Percentiles rank a stretch among this genome's conserved stretches.
These are phyloP conservation scores for Gila orcuttii DNA, from an alignment of 2,113 vertebrate genomes.

Conservation along the genomic window DNA sequence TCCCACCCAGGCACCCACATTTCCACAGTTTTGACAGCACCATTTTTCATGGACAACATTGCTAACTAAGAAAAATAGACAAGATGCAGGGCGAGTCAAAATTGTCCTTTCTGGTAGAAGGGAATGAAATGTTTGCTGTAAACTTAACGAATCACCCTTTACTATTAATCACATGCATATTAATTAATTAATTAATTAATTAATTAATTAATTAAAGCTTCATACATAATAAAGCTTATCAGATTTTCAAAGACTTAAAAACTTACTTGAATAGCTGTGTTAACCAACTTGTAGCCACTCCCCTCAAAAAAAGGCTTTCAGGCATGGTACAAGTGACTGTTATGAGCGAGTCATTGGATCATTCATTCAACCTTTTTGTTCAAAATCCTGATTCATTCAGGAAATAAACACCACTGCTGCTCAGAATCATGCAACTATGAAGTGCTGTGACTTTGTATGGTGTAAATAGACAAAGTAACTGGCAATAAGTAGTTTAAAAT, in stretches of 20 bases:
- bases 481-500: neutral
- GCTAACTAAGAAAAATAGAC: slow-evolving; percentile 16
- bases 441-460: neutral
- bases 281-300: neutral
- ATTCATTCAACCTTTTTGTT: neutral
- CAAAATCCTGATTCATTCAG: neutral
- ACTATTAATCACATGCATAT: neutral
- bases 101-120: neutral
- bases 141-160: neutral
- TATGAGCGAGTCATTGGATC: too few relatives aligned
- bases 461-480: neutral
- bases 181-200: neutral
- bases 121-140: neutral
- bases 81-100: neutral
- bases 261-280: neutral
- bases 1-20: slow-evolving; percentile 27
- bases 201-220: too few relatives aligned
- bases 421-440: neutral
- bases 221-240: neutral
- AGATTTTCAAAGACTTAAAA: neutral
- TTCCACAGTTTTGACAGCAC: slow-evolving; percentile 10
- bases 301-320: neutral
- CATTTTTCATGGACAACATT: slow-evolving; percentile 19
- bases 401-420: neutral
- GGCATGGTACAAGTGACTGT: neutral